Base-by-base conservation (phyloP, 1,140 invertebrate genomes). In the Cyrtorhinus lividipennis region DNA sequence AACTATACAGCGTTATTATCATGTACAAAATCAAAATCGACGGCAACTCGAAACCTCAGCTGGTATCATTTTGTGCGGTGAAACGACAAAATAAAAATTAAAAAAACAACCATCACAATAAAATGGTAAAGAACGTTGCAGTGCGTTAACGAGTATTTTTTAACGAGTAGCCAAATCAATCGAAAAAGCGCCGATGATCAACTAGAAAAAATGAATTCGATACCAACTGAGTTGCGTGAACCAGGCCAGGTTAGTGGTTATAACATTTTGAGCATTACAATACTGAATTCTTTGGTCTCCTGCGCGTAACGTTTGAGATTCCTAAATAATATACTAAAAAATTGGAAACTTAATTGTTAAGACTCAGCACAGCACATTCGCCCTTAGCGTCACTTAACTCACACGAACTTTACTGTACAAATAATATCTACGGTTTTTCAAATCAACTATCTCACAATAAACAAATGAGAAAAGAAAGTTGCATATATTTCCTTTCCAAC, bases 271-370 rank as follows among this genome's bases (percentile, higher is more conserved):
- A 53, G 48, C 48, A 22, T 53, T 53, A 53, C 48, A 53, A 53
- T 53, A 53, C 48, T 53, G 48, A 53, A 53, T 53, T 53, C 48
- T 53, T 53, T 53, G 48, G 48, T 53, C 48, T 53, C 48, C 48
- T 12, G 48, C 48, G 48, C 48, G 48, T 20, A n/a, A 53, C 48
- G 5, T 10, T 53, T 53, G 48, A 53, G 48, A 53, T 53, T 53
- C 48, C 48, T 38, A 53, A 10, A 10, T n/a, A 44, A 44, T 10
- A 44, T n/a, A 44, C 8, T n/a, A 3, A 20, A 53, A 53, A 5
- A 15, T 10, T 53, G 10, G 48, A 53, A 53, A 53, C 10, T 15
- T 12, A 53, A 53, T 10, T n/a, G 38, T 8, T 8, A n/a, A n/a
- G 8, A 15, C 5, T 53, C 48, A 53, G 30, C 30, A 53, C 48